Evolutionary conservation across 2,113 vertebrate genomes (phyloP).

Genomic region (Dolichotis patagonum): DNA sequence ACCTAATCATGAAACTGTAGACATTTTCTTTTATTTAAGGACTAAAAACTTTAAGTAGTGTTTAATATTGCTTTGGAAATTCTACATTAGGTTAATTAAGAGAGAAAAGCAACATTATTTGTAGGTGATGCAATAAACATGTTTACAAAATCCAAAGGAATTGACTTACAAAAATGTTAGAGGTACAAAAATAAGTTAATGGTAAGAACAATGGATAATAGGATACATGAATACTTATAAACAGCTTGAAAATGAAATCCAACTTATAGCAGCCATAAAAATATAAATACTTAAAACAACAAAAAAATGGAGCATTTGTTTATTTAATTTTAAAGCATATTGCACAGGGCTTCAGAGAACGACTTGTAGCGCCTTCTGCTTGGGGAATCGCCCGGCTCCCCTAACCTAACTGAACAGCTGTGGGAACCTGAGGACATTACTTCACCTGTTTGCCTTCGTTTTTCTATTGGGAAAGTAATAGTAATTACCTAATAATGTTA

Average conservation of each 20-base stretch:
- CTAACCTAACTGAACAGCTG: background rate
- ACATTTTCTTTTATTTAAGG: conserved; percentile 2
- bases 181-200: conserved; percentile 18
- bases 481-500: background rate
- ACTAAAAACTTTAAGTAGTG: conserved; percentile 20
- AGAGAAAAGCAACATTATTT: conserved; percentile 17
- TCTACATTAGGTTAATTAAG: background rate
- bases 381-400: background rate
- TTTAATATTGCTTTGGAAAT: background rate
- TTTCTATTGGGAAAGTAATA: background rate
- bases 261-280: background rate
- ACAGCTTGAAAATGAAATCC: background rate
- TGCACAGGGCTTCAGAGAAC: background rate
- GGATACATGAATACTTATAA: background rate
- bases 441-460: background rate
- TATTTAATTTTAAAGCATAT: background rate
- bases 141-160: conserved; percentile 40
- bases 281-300: conserved; percentile 4
- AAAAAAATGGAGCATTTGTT: background rate
- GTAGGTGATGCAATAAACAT: background rate
- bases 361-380: background rate
- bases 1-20: background rate
- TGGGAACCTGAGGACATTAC: background rate
- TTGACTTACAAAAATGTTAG: background rate
- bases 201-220: background rate